A percentile compares a stretch with the other conserved stretches of the same genome.
Conservation (phyloP, 1,140 invertebrate genomes). For the Papilio polytes region DNA sequence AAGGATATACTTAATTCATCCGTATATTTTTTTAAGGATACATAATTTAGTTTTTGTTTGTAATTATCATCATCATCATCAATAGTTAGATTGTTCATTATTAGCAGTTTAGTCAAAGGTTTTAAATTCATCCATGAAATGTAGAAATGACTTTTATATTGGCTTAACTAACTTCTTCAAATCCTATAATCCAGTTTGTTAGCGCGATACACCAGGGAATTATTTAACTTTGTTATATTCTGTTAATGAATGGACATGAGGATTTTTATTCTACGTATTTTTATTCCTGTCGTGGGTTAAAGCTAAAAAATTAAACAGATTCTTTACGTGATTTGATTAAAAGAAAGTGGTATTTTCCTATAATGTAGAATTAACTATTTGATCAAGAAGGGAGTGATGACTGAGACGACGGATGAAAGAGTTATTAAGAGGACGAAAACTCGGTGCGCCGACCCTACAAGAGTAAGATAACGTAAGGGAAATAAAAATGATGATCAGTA, state of each 20-base stretch:
- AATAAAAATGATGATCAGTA: no score
- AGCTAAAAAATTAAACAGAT: no score
- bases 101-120: not conserved
- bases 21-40: no score
- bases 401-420: no score
- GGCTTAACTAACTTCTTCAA: constrained; percentile 5
- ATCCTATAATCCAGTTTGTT: constrained; percentile 15
- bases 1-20: no score
- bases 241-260: not conserved
- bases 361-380: no score
- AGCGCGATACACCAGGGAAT: constrained; percentile 1
- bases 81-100: not conserved
- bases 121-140: not conserved
- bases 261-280: not conserved
- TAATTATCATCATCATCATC: not conserved
- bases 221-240: constrained; percentile 13
- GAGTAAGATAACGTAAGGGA: no score
- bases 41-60: not conserved
- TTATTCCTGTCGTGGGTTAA: not conserved
- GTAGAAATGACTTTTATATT: constrained; percentile 11
- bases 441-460: no score
- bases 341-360: no score
- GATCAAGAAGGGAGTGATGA: no score
- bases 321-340: no score
- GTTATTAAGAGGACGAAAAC: no score